phyloP scores from a whole-genome alignment of 2,888 invertebrate genomes.

The Acanthoscelides obtectus region DNA sequence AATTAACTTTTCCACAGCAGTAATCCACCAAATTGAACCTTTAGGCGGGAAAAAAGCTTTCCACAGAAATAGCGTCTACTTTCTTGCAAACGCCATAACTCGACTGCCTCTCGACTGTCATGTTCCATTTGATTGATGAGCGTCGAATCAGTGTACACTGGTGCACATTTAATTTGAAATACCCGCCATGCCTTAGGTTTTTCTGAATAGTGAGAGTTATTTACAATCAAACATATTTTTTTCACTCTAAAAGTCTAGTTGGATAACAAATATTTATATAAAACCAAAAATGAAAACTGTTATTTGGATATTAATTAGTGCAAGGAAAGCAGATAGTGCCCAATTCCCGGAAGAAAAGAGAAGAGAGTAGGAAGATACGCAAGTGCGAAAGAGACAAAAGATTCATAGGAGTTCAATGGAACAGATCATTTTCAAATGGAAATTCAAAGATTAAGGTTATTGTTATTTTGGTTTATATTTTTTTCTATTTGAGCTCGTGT shows the following conservation, averaged over 20 bases:
- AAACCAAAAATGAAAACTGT: no score
- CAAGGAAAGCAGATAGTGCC: no score
- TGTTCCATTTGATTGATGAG: not conserved
- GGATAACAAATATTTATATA: no score
- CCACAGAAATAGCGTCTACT: constrained; percentile 14
- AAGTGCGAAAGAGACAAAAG: not conserved
- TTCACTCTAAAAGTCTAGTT: no score
- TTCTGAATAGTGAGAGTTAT: no score
- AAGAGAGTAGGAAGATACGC: not conserved
- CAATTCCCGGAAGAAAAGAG: not conserved
- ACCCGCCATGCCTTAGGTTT: no score
- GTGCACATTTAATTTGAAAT: not conserved
- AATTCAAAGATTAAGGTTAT: not conserved
- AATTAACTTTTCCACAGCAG: not conserved
- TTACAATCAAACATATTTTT: no score
- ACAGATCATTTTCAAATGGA: not conserved
- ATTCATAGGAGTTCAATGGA: not conserved
- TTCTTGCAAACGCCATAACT: constrained; percentile 18
- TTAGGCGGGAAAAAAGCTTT: not conserved
- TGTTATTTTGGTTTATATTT: not conserved
- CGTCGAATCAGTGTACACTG: not conserved
- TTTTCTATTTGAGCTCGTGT: not conserved
- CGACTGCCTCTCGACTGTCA: not conserved
- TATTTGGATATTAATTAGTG: no score
- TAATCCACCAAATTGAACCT: not conserved